Evolutionary conservation across 2,888 invertebrate species (phyloP).

Genomic region (Mesodorylaimus sp.): DNA sequence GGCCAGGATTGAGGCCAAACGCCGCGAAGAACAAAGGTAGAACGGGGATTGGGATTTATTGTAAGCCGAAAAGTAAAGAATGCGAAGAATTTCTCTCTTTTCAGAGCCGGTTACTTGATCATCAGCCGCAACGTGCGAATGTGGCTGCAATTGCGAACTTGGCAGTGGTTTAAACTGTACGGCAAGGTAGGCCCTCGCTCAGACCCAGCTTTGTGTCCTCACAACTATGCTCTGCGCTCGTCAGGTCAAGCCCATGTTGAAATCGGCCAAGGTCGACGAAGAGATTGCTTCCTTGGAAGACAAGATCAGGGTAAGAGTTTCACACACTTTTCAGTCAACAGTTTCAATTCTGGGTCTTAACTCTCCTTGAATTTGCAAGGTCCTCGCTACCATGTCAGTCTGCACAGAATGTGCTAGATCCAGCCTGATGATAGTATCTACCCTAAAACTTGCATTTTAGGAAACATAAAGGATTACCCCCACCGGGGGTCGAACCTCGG

Average conservation of each 20-base stretch:
- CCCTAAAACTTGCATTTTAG: too few species aligned
- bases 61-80: background rate
- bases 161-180: conserved; percentile 99
- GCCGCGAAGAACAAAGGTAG: conserved; percentile 6
- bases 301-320: conserved; percentile 18
- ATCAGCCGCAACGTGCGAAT: conserved; percentile 97
- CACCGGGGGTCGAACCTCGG: too few species aligned
- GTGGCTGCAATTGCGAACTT: conserved; percentile 91
- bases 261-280: conserved; percentile 57
- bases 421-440: too few species aligned
- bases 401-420: too few species aligned
- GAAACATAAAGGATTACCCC: too few species aligned
- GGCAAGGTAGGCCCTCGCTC: conserved; percentile 95
- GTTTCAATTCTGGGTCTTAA: background rate
- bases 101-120: conserved; percentile 72
- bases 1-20: conserved; percentile 15
- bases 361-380: background rate
- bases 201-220: conserved; percentile 50
- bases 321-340: background rate
- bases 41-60: background rate
- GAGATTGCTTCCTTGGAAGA: conserved; percentile 17
- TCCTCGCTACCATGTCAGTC: too few species aligned
- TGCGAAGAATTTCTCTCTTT: background rate
- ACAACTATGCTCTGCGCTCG: conserved; percentile 1
- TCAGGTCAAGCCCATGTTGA: conserved; percentile 83